phyloP scores from a whole-genome alignment of 2,113 vertebrate species.

The Nothocercus julius region DNA sequence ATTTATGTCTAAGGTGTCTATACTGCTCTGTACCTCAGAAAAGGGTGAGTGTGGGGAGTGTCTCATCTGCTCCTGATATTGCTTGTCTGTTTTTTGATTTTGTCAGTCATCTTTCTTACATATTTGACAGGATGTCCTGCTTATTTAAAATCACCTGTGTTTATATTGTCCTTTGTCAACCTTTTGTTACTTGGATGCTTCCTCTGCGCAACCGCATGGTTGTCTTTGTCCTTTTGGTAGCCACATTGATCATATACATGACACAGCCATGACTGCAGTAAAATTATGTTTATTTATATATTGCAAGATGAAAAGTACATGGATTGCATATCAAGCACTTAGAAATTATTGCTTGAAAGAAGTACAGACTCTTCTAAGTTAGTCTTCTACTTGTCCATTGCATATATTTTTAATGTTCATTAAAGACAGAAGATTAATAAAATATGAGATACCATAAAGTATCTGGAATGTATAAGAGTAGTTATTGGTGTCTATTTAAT shows the following conservation, averaged over 20 bases:
- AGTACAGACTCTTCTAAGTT: neutral
- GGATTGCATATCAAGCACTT: neutral
- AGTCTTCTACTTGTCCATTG: neutral
- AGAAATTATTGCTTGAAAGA: neutral
- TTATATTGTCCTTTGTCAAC: neutral
- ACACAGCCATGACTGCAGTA: neutral
- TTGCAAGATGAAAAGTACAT: neutral
- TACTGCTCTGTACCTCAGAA: neutral
- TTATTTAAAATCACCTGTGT: neutral
- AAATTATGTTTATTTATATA: neutral
- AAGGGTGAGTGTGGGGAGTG: fast-evolving
- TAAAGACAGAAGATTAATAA: neutral
- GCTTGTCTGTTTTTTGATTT: neutral
- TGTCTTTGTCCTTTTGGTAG: neutral
- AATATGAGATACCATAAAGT: neutral
- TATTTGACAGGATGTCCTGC: neutral
- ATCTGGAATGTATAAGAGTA: neutral
- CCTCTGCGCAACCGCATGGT: neutral
- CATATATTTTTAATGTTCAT: neutral
- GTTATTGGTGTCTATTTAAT: neutral
- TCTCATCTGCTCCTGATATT: neutral
- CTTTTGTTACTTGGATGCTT: neutral
- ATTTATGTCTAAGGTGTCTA: neutral
- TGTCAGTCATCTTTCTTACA: neutral
- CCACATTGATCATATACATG: neutral